phyloP scores from a whole-genome alignment of 2,113 vertebrate species.

The Zosterops lateralis region DNA sequence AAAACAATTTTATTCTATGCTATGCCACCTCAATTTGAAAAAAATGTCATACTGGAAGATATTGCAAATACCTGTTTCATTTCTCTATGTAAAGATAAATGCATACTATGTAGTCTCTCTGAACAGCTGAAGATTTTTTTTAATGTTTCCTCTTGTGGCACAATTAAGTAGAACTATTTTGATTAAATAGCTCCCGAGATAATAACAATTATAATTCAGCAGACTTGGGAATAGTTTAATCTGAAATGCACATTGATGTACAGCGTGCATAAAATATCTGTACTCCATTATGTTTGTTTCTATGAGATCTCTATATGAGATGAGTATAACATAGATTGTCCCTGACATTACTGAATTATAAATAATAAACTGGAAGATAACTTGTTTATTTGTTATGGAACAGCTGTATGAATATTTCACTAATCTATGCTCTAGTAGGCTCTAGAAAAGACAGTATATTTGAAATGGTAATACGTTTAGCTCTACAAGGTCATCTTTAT shows the following conservation, averaged over 20 bases:
- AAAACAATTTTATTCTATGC: neutral
- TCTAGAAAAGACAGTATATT: conserved; percentile 32
- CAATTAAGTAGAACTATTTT: conserved; percentile 65
- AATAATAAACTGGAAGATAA: conserved; percentile 58
- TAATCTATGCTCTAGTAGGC: conserved; percentile 23
- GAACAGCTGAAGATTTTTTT: conserved; percentile 30
- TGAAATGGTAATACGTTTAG: conserved; percentile 26
- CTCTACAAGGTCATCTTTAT: conserved; percentile 7
- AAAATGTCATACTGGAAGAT: neutral
- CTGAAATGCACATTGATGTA: conserved; percentile 37
- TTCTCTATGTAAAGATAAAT: conserved; percentile 24
- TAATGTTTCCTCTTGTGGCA: conserved; percentile 40
- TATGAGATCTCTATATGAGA: conserved; percentile 29
- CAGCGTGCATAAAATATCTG: conserved; percentile 39
- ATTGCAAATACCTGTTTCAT: neutral
- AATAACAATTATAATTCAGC: conserved; percentile 53
- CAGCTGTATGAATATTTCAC: conserved; percentile 32
- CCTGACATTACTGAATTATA: conserved; percentile 58
- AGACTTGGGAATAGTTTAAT: conserved; percentile 59
- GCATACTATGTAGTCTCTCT: conserved; percentile 37
- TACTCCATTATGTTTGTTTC: conserved; percentile 59
- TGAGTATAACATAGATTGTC: conserved; percentile 47
- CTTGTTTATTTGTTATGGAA: conserved; percentile 60
- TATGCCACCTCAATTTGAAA: neutral
- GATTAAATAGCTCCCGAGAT: conserved; percentile 69